Percentiles rank a stretch among this genome's conserved stretches.
phyloP scores from a whole-genome alignment of 37 sponge, comb jelly and placozoan species.

The Cladorhizidae sp. region DNA sequence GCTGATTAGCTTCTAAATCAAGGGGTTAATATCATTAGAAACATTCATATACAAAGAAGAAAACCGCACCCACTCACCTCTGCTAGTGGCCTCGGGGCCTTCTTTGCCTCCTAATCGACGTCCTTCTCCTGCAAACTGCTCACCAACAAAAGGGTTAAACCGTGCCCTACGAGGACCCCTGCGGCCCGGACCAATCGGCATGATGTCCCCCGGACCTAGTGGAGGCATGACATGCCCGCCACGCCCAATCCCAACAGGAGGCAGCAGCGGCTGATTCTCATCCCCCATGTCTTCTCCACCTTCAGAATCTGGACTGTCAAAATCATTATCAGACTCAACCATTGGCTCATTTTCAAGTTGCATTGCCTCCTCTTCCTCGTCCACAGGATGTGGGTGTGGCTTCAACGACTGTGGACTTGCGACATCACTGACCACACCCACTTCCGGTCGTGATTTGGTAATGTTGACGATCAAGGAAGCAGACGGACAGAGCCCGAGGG shows the following conservation, averaged over 20 bases:
- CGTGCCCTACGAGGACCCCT: no score
- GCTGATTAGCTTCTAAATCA: not conserved
- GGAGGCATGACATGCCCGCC: not conserved
- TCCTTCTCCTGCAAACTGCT: conserved; percentile 35
- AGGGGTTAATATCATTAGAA: not conserved
- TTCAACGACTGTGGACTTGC: not conserved
- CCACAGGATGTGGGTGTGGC: not conserved
- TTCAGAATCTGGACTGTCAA: conserved; percentile 26
- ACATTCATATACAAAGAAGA: no score
- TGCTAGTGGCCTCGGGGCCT: not conserved
- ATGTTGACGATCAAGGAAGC: conserved; percentile 43
- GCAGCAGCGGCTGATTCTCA: not conserved
- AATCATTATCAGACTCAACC: conserved; percentile 18
- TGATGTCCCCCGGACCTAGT: no score
- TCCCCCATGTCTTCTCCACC: not conserved
- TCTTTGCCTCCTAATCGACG: conserved; percentile 62
- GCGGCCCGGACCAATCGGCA: no score
- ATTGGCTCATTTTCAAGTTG: not conserved
- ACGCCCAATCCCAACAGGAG: not conserved
- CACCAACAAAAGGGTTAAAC: no score
- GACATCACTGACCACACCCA: not conserved
- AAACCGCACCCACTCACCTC: not conserved
- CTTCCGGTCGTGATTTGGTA: not conserved
- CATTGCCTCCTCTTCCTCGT: not conserved
- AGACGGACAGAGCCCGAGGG: conserved; percentile 68